A percentile compares a stretch with the other conserved stretches of the same genome.
phyloP scores from a whole-genome alignment of 2,888 invertebrate species.

The Pandemis corylana region DNA sequence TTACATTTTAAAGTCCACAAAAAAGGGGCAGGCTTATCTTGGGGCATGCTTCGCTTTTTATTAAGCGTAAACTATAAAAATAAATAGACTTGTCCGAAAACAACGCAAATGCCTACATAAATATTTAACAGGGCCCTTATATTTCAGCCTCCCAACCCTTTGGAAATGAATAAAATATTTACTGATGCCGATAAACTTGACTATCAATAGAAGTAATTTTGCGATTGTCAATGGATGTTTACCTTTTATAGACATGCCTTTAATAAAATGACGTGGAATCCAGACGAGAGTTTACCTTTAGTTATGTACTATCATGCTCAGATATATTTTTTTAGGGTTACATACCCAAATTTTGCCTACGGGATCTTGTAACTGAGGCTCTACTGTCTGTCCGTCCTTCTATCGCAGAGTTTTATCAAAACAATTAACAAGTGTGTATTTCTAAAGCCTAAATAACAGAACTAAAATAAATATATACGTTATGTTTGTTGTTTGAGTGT shows the following conservation, averaged over 20 bases:
- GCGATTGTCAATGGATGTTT: background rate
- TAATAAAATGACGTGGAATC: background rate
- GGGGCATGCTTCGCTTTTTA: background rate
- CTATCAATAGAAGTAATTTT: slow-evolving; percentile 10
- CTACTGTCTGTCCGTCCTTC: too few relatives aligned
- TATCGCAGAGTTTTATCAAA: too few relatives aligned
- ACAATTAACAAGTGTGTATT: too few relatives aligned
- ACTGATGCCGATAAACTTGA: slow-evolving; percentile 11
- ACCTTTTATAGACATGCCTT: background rate
- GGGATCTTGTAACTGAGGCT: too few relatives aligned
- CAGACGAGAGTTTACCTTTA: background rate
- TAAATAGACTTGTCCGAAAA: background rate
- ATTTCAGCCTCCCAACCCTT: slow-evolving; percentile 23
- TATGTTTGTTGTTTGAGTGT: too few relatives aligned
- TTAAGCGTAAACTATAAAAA: background rate
- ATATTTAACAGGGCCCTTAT: slow-evolving; percentile 22
- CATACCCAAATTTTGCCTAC: too few relatives aligned
- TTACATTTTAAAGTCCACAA: too few relatives aligned
- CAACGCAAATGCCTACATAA: slow-evolving; percentile 6
- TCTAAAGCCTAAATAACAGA: too few relatives aligned
- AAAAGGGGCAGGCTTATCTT: background rate
- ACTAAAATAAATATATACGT: too few relatives aligned
- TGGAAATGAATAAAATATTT: slow-evolving; percentile 27
- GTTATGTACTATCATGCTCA: background rate
- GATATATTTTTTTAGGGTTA: background rate